Conservation (phyloP, 1,140 invertebrate genomes). For the Globodera rostochiensis region DNA sequence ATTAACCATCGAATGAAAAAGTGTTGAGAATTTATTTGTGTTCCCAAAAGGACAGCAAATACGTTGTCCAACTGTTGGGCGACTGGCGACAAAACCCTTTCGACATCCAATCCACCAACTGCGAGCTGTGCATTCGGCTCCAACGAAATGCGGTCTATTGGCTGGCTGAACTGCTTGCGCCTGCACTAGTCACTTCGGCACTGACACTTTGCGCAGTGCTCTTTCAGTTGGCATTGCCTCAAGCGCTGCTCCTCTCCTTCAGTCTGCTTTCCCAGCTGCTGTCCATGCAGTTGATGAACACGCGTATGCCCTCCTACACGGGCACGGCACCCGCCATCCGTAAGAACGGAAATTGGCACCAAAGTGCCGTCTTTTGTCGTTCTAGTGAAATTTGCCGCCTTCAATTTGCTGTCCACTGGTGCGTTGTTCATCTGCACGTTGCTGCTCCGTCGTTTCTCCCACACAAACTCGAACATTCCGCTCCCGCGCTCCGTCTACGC, state of each 20-base stretch:
- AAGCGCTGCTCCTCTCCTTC: slow-evolving; percentile 56
- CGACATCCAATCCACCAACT: slow-evolving; percentile 63
- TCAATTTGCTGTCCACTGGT: slow-evolving; percentile 57
- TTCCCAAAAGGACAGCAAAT: slow-evolving; percentile 57
- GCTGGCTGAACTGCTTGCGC: slow-evolving; percentile 59
- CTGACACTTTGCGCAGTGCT: slow-evolving; percentile 61
- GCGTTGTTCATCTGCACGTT: slow-evolving; percentile 57
- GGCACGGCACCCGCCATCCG: slow-evolving; percentile 59
- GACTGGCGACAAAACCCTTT: slow-evolving; percentile 64
- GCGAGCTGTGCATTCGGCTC: slow-evolving; percentile 61
- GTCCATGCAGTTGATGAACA: slow-evolving; percentile 56
- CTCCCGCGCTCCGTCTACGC: slow-evolving; percentile 56
- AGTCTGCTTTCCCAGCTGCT: slow-evolving; percentile 58
- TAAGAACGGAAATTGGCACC: slow-evolving; percentile 40
- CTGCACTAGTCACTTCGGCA: slow-evolving; percentile 56
- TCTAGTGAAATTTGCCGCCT: slow-evolving; percentile 58
- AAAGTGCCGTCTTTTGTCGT: neutral
- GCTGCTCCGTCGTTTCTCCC: slow-evolving; percentile 50
- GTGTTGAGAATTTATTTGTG: neutral
- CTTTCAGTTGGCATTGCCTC: slow-evolving; percentile 60
- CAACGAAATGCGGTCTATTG: slow-evolving; percentile 63
- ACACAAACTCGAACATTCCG: slow-evolving; percentile 56
- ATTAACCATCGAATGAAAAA: neutral
- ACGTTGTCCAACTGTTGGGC: slow-evolving; percentile 59
- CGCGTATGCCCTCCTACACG: slow-evolving; percentile 58